Evolutionary conservation across 2,113 vertebrate species (phyloP).

Genomic region (Hirundichthys speculiger): DNA sequence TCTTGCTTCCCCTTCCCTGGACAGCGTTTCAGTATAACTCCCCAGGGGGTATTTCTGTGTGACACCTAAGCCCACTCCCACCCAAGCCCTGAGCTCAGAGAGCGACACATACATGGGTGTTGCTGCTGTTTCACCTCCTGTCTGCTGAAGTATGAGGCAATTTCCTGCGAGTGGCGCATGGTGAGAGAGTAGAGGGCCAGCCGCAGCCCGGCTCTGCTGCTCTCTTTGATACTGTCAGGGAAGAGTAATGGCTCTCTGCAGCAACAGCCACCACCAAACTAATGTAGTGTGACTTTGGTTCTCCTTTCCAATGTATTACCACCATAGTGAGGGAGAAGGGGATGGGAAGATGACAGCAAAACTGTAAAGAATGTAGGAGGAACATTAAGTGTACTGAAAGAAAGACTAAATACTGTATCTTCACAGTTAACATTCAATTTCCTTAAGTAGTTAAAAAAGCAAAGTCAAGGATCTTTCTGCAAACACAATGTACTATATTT

Average conservation of each 20-base stretch:
- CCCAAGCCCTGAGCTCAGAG: conserved; percentile 74
- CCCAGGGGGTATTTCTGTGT: conserved; percentile 73
- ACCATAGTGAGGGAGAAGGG: conserved; percentile 56
- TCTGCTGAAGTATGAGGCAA: conserved; percentile 81
- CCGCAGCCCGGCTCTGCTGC: conserved; percentile 61
- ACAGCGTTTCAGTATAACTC: conserved; percentile 70
- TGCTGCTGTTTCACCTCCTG: conserved; percentile 82
- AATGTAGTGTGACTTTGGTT: conserved; percentile 79
- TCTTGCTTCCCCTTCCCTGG: conserved; percentile 77
- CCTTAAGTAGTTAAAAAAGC: conserved; percentile 27
- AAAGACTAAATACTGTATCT: conserved; percentile 38
- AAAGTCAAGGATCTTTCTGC: conserved; percentile 34
- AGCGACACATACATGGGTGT: conserved; percentile 80
- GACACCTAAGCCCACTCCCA: conserved; percentile 78
- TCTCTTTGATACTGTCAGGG: conserved; percentile 78
- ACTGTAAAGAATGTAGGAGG: conserved; percentile 35
- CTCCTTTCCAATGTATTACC: conserved; percentile 75
- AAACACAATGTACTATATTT: conserved; percentile 21
- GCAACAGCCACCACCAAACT: conserved; percentile 76
- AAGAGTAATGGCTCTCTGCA: conserved; percentile 81
- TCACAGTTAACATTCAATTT: conserved; percentile 32
- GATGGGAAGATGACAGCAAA: conserved; percentile 56
- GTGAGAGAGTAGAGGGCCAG: conserved; percentile 53
- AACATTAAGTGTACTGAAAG: conserved; percentile 16
- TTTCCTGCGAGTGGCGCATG: conserved; percentile 80